phyloP scores from a whole-genome alignment of 2,113 vertebrate species.

The Microcebus jonahi region DNA sequence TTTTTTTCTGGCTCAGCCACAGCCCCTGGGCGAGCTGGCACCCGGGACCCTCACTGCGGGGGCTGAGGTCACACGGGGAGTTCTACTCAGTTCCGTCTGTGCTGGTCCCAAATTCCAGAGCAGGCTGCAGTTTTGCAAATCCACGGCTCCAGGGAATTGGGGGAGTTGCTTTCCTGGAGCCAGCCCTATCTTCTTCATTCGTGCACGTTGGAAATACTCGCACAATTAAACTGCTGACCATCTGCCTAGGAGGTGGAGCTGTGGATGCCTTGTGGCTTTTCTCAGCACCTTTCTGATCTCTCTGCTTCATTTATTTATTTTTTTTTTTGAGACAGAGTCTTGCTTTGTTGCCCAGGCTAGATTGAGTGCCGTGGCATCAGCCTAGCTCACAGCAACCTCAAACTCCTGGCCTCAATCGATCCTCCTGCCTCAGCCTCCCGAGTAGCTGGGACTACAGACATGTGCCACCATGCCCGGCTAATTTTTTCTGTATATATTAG shows the following conservation, averaged over 20 bases:
- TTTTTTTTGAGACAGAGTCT: too few species aligned
- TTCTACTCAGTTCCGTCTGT: background rate
- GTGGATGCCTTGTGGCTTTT: background rate
- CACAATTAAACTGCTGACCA: background rate
- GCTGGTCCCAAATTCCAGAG: conserved; percentile 34
- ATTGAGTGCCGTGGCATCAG: too few species aligned
- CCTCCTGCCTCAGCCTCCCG: too few species aligned
- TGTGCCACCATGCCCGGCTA: too few species aligned
- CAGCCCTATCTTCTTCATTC: conserved; percentile 46
- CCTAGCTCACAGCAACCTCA: too few species aligned
- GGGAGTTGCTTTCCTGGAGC: conserved; percentile 56
- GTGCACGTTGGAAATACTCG: conserved; percentile 6
- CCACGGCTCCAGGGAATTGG: background rate
- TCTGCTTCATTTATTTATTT: too few species aligned
- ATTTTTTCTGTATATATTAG: too few species aligned
- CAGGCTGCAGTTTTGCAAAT: background rate
- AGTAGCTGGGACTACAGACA: too few species aligned
- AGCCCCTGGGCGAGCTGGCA: background rate
- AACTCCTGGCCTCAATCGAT: too few species aligned
- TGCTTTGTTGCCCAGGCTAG: too few species aligned
- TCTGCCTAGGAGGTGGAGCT: background rate
- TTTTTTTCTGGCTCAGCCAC: conserved; percentile 35
- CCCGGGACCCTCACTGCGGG: background rate
- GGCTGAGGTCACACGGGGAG: background rate
- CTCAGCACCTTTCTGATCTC: background rate